Conservation (phyloP, 2,113 vertebrate genomes). For the Pipra filicauda region DNA sequence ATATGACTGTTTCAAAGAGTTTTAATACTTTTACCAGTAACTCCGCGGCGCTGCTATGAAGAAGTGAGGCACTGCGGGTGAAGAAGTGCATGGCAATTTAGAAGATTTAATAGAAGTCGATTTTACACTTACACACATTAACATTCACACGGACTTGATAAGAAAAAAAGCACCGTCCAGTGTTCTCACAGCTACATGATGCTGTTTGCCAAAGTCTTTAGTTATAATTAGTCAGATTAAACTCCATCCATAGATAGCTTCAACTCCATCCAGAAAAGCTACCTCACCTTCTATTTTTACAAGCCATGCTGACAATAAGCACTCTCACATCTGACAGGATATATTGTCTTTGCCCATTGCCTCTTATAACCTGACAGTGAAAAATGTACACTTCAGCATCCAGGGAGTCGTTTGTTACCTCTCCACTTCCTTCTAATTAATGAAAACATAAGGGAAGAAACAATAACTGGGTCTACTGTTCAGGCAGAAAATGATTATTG, state of each 20-base stretch:
- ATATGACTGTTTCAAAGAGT: conserved; percentile 43
- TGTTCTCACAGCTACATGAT: conserved; percentile 16
- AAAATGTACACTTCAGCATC: conserved; percentile 61
- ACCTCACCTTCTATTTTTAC: conserved; percentile 69
- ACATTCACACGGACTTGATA: conserved; percentile 40
- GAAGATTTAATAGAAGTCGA: conserved; percentile 71
- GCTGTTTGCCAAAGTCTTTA: conserved; percentile 60
- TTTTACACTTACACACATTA: conserved; percentile 65
- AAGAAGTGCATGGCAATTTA: conserved; percentile 58
- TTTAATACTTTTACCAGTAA: conserved; percentile 70
- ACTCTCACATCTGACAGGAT: conserved; percentile 61
- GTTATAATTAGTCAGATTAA: conserved; percentile 57
- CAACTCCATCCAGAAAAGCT: conserved; percentile 57
- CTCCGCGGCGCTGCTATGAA: not conserved
- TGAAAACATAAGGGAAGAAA: conserved; percentile 64
- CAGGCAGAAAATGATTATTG: conserved; percentile 56
- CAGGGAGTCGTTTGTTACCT: conserved; percentile 55
- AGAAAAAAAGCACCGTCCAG: not conserved
- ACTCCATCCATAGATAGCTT: conserved; percentile 50
- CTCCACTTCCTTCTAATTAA: conserved; percentile 61
- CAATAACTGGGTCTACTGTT: conserved; percentile 45
- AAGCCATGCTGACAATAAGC: conserved; percentile 66
- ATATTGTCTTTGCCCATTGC: conserved; percentile 65
- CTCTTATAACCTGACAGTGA: conserved; percentile 71
- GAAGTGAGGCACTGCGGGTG: conserved; percentile 27